Base-by-base conservation (phyloP, 2,113 vertebrate species). In the Trichechus manatus region DNA sequence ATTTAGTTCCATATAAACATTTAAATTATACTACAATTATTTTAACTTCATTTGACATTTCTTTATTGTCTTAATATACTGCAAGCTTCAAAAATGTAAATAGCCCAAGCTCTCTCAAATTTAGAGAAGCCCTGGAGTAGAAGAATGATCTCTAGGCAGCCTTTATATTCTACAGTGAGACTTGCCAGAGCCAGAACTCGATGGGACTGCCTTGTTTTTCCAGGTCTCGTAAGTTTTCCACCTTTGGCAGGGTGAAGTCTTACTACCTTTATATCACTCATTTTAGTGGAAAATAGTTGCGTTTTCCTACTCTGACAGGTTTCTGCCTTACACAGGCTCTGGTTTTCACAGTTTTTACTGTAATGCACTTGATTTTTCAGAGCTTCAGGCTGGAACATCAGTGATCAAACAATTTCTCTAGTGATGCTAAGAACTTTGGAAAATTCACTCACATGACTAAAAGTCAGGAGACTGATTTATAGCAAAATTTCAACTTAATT, bases 1-100 rank as follows among this genome's bases (percentile, higher is more conserved):
- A 85, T 78, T 88, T 95, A 92, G 77, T 84, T 93, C 74, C 89
- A 79, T 14, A 11, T 80, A 94, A 93, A 91, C 50, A 84, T 83
- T 80, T 94, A 88, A 94, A 96, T 79, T 79, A 68, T 77, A 64
- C 23, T 27, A 68, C 11, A 53, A 64, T 31, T 77, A 91, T 74
- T 93, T 91, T 93, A 74, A 75, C 25, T 75, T 59, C 33, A 31
- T 64, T 83, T 93, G 19, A 23, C 44, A 25, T 83, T 96, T 91
- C n/a, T 77, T 82, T 74, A 56, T 75, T 95, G 42, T 75, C 13
- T 85, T 94, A 89, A 75, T 86, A 89, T 66, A 79, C 7, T 42
- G 42, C 31, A 89, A 83, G 25, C 53, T 19, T 97, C 64, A 87
- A 78, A 61, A 61, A 22, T 23, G 59, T 61, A 97, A 95, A 70